Evolutionary conservation across 2,113 vertebrate genomes (phyloP).

Genomic region (Aphyosemion australe): DNA sequence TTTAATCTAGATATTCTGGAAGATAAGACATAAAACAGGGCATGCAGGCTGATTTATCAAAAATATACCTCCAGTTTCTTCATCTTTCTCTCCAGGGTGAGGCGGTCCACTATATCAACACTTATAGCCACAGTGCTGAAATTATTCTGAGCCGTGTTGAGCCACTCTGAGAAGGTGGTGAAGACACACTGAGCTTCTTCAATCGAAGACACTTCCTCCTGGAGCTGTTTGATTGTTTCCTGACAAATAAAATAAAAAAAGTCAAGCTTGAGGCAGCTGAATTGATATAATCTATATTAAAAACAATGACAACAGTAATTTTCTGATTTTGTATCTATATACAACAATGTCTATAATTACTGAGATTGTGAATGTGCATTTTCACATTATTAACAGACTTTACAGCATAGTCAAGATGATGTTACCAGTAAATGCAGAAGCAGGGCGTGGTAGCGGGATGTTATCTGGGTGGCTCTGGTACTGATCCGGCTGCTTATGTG

Average conservation of each 20-base stretch:
- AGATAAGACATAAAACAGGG: background rate
- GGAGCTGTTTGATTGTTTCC: conserved; percentile 92
- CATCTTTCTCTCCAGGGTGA: conserved; percentile 88
- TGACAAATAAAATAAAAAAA: conserved; percentile 48
- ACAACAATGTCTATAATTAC: too few relatives aligned
- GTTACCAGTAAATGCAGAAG: conserved; percentile 85
- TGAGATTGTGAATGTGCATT: background rate
- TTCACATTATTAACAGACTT: background rate
- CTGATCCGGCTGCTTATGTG: conserved; percentile 86
- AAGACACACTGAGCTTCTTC: conserved; percentile 88
- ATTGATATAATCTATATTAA: background rate
- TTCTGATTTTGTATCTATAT: too few relatives aligned
- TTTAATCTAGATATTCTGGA: background rate
- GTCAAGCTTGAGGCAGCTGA: background rate
- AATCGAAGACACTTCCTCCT: conserved; percentile 88
- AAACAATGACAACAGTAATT: background rate
- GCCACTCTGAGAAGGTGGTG: conserved; percentile 88
- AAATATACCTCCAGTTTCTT: conserved; percentile 90
- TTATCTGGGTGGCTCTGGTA: conserved; percentile 89
- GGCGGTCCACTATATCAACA: conserved; percentile 82
- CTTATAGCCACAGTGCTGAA: conserved; percentile 83
- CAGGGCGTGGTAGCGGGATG: conserved; percentile 89
- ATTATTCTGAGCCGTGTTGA: conserved; percentile 82
- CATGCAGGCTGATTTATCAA: background rate
- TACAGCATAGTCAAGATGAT: background rate